These are phyloP conservation scores for Drosophila antonietae DNA, from an alignment of 2,888 invertebrate species.

Conservation along the genomic window DNA sequence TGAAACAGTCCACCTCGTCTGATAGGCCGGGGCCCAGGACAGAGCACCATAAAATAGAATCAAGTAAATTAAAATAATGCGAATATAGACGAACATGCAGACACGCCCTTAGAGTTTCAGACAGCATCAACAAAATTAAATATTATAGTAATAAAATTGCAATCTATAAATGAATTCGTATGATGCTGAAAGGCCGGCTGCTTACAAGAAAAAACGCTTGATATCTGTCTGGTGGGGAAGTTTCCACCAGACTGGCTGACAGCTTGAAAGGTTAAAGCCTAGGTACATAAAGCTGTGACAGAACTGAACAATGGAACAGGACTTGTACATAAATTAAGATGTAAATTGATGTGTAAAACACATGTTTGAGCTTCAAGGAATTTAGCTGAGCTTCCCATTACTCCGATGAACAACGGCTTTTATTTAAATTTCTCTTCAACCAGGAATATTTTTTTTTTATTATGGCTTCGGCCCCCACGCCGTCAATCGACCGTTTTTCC, in stretches of 20 bases:
- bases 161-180: neutral
- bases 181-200: neutral
- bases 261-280: neutral
- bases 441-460: neutral
- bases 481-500: neutral
- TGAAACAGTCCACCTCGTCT: slow-evolving; percentile 31
- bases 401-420: neutral
- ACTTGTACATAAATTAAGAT: neutral
- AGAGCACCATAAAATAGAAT: neutral
- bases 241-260: no score
- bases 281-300: no score
- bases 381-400: neutral
- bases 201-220: neutral
- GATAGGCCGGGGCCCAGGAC: neutral
- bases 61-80: neutral
- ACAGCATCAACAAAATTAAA: neutral
- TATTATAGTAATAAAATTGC: neutral
- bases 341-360: neutral
- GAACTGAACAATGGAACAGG: neutral
- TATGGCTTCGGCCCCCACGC: neutral
- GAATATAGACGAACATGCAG: neutral
- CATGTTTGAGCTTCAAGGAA: neutral
- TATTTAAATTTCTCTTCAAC: neutral
- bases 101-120: neutral
- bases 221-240: no score